Conservation (phyloP, 2,797 vertebrate genomes). For the Poecilia velifera region DNA sequence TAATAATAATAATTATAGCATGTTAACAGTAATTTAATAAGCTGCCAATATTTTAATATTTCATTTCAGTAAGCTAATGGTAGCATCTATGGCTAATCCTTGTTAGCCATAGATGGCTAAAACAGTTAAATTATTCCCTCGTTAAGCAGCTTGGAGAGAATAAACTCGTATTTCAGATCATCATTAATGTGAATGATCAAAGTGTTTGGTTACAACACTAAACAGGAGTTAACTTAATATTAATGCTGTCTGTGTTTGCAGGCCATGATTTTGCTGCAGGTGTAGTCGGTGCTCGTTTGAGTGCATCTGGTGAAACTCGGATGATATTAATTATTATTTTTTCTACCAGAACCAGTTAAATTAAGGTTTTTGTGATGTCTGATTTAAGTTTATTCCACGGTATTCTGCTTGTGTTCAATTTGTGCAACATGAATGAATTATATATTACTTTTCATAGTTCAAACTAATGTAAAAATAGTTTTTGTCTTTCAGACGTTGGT, state of each 20-base stretch:
- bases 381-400: not conserved
- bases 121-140: too few relatives aligned
- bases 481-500: not conserved
- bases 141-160: too few relatives aligned
- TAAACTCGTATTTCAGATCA: too few relatives aligned
- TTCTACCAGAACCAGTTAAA: not conserved
- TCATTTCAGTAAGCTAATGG: too few relatives aligned
- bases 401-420: not conserved
- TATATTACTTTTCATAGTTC: not conserved
- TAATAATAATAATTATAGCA: not conserved
- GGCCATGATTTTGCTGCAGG: not conserved
- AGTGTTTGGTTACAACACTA: too few relatives aligned
- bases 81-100: too few relatives aligned
- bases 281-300: not conserved
- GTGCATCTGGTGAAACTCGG: too few relatives aligned
- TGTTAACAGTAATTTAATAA: not conserved
- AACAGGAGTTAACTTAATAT: not conserved
- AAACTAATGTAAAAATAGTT: not conserved
- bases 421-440: not conserved
- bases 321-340: too few relatives aligned
- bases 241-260: not conserved
- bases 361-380: not conserved
- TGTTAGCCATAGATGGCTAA: too few relatives aligned
- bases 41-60: not conserved
- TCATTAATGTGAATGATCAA: too few relatives aligned